phyloP scores from a whole-genome alignment of 2,888 invertebrate genomes.

The Mythimna loreyi region DNA sequence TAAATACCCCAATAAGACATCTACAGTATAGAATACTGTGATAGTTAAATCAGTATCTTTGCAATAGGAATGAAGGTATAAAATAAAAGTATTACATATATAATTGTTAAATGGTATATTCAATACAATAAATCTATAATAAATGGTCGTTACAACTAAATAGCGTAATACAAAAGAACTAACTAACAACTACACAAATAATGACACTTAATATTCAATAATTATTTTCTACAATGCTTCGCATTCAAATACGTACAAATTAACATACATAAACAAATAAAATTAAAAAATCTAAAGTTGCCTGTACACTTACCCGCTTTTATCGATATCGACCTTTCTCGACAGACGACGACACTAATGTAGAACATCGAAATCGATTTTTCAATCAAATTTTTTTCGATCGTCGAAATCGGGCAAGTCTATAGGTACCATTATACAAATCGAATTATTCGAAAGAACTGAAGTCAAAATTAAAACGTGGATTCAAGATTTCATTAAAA shows the following conservation, averaged over 20 bases:
- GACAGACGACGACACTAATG: neutral
- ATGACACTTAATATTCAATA: conserved; percentile 45
- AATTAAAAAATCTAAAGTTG: conserved; percentile 16
- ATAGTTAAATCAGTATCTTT: neutral
- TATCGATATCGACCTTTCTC: conserved; percentile 17
- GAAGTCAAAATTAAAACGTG: conserved; percentile 22
- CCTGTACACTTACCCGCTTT: conserved; percentile 37
- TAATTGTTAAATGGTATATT: conserved; percentile 63
- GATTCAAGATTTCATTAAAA: conserved; percentile 17
- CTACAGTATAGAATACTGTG: neutral
- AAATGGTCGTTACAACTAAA: conserved; percentile 58
- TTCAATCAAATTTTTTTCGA: conserved; percentile 3
- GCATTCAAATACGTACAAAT: conserved; percentile 46
- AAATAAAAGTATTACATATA: conserved; percentile 57
- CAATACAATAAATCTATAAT: conserved; percentile 63
- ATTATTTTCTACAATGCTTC: conserved; percentile 32
- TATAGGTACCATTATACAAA: conserved; percentile 30
- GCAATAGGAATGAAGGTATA: neutral
- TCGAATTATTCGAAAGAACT: conserved; percentile 35
- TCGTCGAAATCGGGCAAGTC: conserved; percentile 10
- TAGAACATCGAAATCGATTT: conserved; percentile 6
- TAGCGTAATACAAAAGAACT: conserved; percentile 50
- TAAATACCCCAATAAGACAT: neutral
- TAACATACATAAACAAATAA: conserved; percentile 22
- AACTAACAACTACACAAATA: conserved; percentile 58